Evolutionary conservation across 2,113 vertebrate genomes (phyloP).

Genomic region (Hippoglossus stenolepis): DNA sequence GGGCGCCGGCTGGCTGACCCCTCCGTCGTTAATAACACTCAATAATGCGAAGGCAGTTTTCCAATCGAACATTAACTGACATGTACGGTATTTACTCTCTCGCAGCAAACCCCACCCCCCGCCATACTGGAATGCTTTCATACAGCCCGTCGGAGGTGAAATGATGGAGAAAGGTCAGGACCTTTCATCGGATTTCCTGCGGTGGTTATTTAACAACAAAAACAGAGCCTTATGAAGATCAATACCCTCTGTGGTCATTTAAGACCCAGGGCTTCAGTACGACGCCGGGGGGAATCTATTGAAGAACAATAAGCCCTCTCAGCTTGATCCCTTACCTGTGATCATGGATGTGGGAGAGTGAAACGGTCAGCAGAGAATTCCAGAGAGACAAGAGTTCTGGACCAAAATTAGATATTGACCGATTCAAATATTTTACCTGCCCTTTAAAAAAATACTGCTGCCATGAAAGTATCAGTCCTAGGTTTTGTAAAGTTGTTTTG

Average conservation of each 20-base stretch:
- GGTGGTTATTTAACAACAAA: slow-evolving; percentile 71
- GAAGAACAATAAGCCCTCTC: slow-evolving; percentile 73
- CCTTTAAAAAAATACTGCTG: slow-evolving; percentile 10
- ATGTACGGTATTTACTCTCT: slow-evolving; percentile 35
- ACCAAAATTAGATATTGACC: slow-evolving; percentile 59
- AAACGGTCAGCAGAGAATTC: slow-evolving; percentile 44
- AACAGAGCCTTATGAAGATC: slow-evolving; percentile 76
- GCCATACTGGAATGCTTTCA: slow-evolving; percentile 31
- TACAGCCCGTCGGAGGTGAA: slow-evolving; percentile 35
- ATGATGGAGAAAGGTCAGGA: slow-evolving; percentile 65
- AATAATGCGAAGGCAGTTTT: slow-evolving; percentile 44
- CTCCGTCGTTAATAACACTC: slow-evolving; percentile 49
- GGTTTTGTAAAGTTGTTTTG: neutral
- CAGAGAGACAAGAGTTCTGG: slow-evolving; percentile 36
- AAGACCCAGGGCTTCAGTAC: slow-evolving; percentile 65
- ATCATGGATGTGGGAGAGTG: slow-evolving; percentile 50
- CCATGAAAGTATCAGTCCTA: neutral
- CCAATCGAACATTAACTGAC: slow-evolving; percentile 29
- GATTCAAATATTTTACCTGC: slow-evolving; percentile 29
- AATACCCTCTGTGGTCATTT: slow-evolving; percentile 71
- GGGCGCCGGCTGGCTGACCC: slow-evolving; percentile 1
- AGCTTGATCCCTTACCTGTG: slow-evolving; percentile 70
- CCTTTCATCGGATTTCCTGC: slow-evolving; percentile 71
- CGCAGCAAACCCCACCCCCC: neutral
- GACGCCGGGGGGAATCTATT: slow-evolving; percentile 57